These are phyloP conservation scores for Odontomyia ornata DNA, from an alignment of 2,888 invertebrate genomes.

Conservation along the genomic window DNA sequence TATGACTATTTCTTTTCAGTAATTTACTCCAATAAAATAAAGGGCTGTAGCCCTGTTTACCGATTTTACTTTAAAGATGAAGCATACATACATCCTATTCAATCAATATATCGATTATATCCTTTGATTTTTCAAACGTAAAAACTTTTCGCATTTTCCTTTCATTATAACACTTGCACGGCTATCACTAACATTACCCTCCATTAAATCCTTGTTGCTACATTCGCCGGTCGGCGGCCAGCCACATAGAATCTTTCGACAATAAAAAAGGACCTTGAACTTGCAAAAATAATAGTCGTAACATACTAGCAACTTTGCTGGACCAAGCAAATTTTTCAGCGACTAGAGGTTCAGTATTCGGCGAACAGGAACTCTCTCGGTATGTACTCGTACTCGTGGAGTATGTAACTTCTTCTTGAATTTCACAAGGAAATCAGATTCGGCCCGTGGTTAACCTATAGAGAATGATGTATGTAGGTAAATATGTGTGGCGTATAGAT, in stretches of 20 bases:
- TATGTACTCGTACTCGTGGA: too few relatives aligned
- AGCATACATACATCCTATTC: neutral
- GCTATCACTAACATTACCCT: neutral
- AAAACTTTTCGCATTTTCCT: conserved; percentile 12
- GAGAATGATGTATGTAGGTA: neutral
- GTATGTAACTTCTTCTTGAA: neutral
- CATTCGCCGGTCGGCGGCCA: neutral
- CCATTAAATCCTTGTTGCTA: neutral
- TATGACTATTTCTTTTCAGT: too few relatives aligned
- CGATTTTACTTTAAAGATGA: too few relatives aligned
- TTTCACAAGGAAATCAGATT: neutral
- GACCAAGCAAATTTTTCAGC: conserved; percentile 17
- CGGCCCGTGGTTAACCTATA: neutral
- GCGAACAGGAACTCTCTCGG: neutral
- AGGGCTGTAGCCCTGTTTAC: too few relatives aligned
- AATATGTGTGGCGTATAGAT: neutral
- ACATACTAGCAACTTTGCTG: neutral
- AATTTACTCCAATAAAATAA: too few relatives aligned
- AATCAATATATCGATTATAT: conserved; percentile 18
- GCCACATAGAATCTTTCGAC: neutral
- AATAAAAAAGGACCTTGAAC: conserved; percentile 34
- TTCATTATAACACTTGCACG: neutral
- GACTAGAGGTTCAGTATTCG: neutral
- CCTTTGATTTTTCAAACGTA: neutral
- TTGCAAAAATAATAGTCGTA: neutral